Evolutionary conservation across 2,797 vertebrate genomes (phyloP).

Genomic region (Siniperca undulata): DNA sequence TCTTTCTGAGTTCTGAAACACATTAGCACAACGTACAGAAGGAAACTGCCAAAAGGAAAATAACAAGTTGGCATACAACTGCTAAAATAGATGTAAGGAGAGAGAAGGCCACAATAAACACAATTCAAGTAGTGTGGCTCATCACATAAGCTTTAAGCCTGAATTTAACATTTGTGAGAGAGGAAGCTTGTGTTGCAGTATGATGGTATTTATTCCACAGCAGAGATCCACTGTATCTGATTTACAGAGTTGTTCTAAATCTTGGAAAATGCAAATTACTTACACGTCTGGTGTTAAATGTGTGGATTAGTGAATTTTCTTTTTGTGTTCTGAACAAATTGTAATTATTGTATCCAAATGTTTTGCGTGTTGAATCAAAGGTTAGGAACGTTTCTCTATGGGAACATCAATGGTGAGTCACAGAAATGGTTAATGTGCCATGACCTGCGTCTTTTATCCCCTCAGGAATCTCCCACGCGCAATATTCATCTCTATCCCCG

Average conservation of each 20-base stretch:
- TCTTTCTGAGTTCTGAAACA: too few relatives aligned
- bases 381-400: background rate
- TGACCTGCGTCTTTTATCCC: slow-evolving; percentile 15
- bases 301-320: too few relatives aligned
- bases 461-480: slow-evolving; percentile 89
- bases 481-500: slow-evolving; percentile 91
- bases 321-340: too few relatives aligned
- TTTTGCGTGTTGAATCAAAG: background rate
- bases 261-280: too few relatives aligned
- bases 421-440: background rate
- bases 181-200: too few relatives aligned
- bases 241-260: too few relatives aligned
- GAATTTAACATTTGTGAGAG: background rate
- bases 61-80: background rate
- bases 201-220: background rate
- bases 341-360: background rate
- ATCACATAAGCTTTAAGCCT: too few relatives aligned
- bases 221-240: too few relatives aligned
- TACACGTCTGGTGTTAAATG: too few relatives aligned
- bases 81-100: background rate
- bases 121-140: background rate
- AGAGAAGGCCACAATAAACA: background rate
- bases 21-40: too few relatives aligned
- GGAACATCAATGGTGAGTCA: background rate
- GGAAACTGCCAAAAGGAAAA: too few relatives aligned